Evolutionary conservation across 2,888 invertebrate species (phyloP).

Genomic region (Villa cingulata): DNA sequence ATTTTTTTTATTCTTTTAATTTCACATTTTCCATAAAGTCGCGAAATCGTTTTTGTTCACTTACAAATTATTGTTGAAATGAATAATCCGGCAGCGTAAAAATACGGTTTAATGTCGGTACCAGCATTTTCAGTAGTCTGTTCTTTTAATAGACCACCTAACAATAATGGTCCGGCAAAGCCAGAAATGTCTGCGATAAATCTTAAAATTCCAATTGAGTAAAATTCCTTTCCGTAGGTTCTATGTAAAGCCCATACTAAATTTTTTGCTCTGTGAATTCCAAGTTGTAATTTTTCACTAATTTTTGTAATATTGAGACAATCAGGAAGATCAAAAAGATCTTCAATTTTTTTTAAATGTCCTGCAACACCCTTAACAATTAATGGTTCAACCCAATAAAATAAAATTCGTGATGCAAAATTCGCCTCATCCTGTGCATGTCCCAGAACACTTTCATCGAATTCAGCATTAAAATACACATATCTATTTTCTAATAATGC

Average conservation of each 20-base stretch:
- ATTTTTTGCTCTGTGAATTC: conserved; percentile 35
- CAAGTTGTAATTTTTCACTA: conserved; percentile 28
- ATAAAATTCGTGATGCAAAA: conserved; percentile 59
- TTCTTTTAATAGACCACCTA: conserved; percentile 60
- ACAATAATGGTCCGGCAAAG: conserved; percentile 79
- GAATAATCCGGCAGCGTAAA: conserved; percentile 54
- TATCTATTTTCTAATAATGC: conserved; percentile 44
- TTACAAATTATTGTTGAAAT: conserved; percentile 53
- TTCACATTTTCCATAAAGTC: too few species aligned
- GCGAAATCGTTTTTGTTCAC: conserved; percentile 9
- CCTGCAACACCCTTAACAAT: conserved; percentile 67
- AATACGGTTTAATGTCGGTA: conserved; percentile 48
- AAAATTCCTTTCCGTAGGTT: conserved; percentile 70
- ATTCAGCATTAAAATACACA: conserved; percentile 50
- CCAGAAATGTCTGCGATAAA: conserved; percentile 68
- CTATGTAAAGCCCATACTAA: conserved; percentile 55
- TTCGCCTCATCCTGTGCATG: conserved; percentile 67
- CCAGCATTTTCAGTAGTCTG: conserved; percentile 52
- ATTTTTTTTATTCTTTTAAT: too few species aligned
- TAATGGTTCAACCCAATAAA: conserved; percentile 78
- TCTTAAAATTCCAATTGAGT: conserved; percentile 69
- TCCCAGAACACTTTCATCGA: conserved; percentile 59
- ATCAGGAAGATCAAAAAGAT: conserved; percentile 63
- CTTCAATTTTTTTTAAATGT: conserved; percentile 58
- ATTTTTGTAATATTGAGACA: conserved; percentile 27